Conservation (phyloP, 2,113 vertebrate species). For the Clarias batrachus region DNA sequence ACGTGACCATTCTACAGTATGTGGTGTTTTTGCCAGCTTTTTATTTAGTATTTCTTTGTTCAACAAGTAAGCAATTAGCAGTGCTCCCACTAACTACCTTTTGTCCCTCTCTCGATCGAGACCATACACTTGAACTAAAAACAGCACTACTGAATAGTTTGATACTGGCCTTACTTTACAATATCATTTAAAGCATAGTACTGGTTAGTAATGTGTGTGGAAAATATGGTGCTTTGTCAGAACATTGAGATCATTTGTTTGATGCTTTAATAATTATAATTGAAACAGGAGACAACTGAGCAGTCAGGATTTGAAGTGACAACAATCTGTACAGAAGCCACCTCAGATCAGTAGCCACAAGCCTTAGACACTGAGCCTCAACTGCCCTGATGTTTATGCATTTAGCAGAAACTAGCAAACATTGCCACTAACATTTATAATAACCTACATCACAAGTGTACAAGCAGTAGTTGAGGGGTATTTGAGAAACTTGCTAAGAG, state of each 20-base stretch:
- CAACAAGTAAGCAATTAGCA: neutral
- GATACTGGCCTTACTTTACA: neutral
- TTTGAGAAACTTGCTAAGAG: neutral
- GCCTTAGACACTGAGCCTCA: neutral
- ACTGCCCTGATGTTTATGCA: neutral
- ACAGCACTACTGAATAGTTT: neutral
- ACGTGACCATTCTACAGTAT: neutral
- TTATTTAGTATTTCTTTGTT: neutral
- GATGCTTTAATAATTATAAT: neutral
- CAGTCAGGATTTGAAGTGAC: neutral
- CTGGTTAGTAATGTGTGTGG: neutral
- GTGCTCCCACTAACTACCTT: neutral
- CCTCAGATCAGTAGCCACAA: neutral
- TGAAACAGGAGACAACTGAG: neutral
- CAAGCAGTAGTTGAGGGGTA: neutral
- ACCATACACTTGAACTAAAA: neutral
- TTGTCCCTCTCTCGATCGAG: neutral
- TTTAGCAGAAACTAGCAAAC: neutral
- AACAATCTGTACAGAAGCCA: neutral
- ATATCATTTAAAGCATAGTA: neutral
- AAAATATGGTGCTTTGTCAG: neutral
- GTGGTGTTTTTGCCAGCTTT: neutral
- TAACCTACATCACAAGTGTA: neutral
- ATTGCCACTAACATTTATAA: neutral
- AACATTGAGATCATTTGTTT: neutral